Conservation (phyloP, 2,797 vertebrate species). For the Gouania willdenowi region DNA sequence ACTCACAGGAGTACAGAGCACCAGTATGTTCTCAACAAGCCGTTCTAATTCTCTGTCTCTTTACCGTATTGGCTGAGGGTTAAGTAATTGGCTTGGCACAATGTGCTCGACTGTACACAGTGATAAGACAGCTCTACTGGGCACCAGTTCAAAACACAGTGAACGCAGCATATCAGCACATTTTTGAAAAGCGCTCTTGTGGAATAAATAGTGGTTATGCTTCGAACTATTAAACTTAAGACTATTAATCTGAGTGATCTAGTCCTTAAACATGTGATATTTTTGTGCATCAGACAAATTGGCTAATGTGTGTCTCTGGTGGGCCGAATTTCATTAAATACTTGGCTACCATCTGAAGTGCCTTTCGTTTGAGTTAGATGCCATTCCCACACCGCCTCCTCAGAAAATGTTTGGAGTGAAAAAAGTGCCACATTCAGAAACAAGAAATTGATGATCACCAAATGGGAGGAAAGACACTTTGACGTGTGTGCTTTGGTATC, state of each 20-base stretch:
- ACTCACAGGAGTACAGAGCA: slow-evolving; percentile 21
- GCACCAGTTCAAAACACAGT: slow-evolving; percentile 14
- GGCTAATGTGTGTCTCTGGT: slow-evolving; percentile 14
- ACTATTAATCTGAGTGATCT: slow-evolving; percentile 17
- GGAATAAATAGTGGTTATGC: slow-evolving; percentile 3
- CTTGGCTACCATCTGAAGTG: slow-evolving; percentile 43
- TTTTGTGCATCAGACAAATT: slow-evolving; percentile 30
- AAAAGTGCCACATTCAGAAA: slow-evolving; percentile 38
- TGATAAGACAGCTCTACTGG: slow-evolving; percentile 1
- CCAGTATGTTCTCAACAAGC: slow-evolving; percentile 13
- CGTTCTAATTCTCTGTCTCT: slow-evolving; percentile 7
- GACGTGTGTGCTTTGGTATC: slow-evolving; percentile 33
- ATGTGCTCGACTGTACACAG: slow-evolving; percentile 8
- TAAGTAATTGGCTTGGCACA: slow-evolving; percentile 58
- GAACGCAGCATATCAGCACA: slow-evolving; percentile 16
- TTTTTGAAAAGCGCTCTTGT: slow-evolving; percentile 20
- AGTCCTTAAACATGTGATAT: slow-evolving; percentile 17
- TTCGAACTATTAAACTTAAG: no score
- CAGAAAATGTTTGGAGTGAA: slow-evolving; percentile 31
- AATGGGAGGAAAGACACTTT: slow-evolving; percentile 37
- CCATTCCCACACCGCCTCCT: slow-evolving; percentile 53
- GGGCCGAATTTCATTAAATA: slow-evolving; percentile 48
- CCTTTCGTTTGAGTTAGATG: slow-evolving; percentile 49
- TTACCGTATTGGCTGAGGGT: slow-evolving; percentile 28
- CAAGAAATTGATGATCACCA: slow-evolving; percentile 47